A percentile compares a stretch with the other conserved stretches of the same genome.
These are phyloP conservation scores for Halocynthia roretzi DNA, from an alignment of 23 tunicate genomes.

Conservation along the genomic window DNA sequence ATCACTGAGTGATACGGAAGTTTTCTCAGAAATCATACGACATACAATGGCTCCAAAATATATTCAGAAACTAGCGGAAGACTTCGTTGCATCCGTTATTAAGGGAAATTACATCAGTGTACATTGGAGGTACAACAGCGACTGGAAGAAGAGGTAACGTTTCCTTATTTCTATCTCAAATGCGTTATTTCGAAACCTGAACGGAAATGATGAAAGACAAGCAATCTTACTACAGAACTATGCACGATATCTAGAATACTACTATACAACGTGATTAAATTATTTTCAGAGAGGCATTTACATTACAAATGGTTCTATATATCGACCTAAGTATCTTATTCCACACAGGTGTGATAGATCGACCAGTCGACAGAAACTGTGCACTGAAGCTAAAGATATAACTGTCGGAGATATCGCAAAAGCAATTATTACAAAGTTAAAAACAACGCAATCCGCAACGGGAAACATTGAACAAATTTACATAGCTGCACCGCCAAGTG, in stretches of 20 bases:
- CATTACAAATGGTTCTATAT: not conserved
- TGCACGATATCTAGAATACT: not conserved
- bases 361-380: not conserved
- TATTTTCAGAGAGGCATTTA: no score
- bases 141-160: constrained; percentile 37
- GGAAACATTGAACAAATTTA: constrained; percentile 8
- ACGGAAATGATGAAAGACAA: not conserved
- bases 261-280: not conserved
- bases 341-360: no score
- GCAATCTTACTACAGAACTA: not conserved
- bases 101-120: constrained; percentile 9
- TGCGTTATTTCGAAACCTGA: not conserved
- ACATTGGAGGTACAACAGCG: constrained; percentile 49
- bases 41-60: constrained; percentile 23
- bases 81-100: constrained; percentile 16
- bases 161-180: not conserved
- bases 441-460: not conserved
- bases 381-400: constrained; percentile 3
- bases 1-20: not conserved
- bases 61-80: constrained; percentile 17
- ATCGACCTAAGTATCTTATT: no score
- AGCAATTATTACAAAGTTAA: constrained; percentile 6
- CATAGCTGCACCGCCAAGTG: constrained; percentile 28
- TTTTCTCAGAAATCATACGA: constrained; percentile 36
- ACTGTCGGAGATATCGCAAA: constrained; percentile 20